These are phyloP conservation scores for Sycophaga agraensis DNA, from an alignment of 1,140 invertebrate species.

Conservation along the genomic window DNA sequence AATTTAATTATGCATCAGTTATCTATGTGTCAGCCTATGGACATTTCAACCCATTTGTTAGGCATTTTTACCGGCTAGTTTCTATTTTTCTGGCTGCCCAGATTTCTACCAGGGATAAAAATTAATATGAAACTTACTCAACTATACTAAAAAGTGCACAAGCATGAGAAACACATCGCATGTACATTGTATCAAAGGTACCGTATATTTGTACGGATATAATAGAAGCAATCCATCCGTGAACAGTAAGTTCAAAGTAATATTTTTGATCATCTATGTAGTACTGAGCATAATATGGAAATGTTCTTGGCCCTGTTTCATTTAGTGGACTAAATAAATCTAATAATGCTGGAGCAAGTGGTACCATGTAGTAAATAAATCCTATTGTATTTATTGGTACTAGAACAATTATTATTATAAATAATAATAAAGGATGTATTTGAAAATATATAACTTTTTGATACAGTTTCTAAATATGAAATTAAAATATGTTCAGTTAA, in stretches of 20 bases:
- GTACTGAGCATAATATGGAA: slow-evolving; percentile 6
- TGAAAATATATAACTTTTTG: too few species aligned
- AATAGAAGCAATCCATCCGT: not conserved
- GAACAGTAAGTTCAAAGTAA: not conserved
- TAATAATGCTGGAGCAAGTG: not conserved
- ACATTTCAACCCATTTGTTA: not conserved
- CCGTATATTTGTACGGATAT: not conserved
- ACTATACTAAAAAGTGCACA: not conserved
- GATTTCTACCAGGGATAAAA: too few species aligned
- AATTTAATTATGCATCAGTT: not conserved
- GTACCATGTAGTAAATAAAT: not conserved
- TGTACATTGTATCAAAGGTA: not conserved
- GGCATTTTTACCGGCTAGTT: too few species aligned
- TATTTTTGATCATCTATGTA: slow-evolving; percentile 1
- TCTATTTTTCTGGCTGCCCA: too few species aligned
- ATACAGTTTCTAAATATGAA: too few species aligned
- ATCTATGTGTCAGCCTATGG: not conserved
- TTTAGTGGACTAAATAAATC: slow-evolving; percentile 5
- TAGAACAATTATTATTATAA: too few species aligned
- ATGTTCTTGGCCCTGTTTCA: not conserved
- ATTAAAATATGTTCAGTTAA: too few species aligned
- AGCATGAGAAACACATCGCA: not conserved
- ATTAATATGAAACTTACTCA: not conserved
- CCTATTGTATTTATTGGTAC: not conserved
- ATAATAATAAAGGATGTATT: too few species aligned